Evolutionary conservation across 2,113 vertebrate genomes (phyloP).

Genomic region (Nasalis larvatus): DNA sequence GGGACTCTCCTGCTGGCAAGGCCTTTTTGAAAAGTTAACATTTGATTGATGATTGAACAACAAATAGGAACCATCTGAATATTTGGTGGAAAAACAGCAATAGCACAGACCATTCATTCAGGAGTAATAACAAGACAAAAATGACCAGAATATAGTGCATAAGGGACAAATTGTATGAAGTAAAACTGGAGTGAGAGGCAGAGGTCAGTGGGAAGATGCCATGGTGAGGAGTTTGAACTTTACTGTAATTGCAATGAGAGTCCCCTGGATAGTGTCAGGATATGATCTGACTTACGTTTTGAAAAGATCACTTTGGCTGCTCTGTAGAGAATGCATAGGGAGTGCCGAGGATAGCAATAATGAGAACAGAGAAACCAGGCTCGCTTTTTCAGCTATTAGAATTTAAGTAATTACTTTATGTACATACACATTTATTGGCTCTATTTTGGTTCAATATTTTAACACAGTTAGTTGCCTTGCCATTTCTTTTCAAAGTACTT

Average conservation of each 20-base stretch:
- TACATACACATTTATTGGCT: not conserved
- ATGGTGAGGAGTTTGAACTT: not conserved
- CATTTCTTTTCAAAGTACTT: slow-evolving; percentile 7
- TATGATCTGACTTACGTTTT: not conserved
- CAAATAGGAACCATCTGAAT: not conserved
- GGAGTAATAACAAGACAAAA: slow-evolving; percentile 4
- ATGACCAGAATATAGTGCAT: not conserved
- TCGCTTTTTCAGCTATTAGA: not conserved
- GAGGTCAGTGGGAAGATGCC: not conserved
- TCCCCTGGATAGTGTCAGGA: not conserved
- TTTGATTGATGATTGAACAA: not conserved
- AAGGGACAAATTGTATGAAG: not conserved
- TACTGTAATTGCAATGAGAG: not conserved
- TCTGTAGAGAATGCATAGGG: not conserved
- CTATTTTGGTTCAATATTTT: not conserved
- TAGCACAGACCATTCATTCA: not conserved
- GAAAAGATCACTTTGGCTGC: not conserved
- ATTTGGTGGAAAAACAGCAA: not conserved
- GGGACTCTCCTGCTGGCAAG: not conserved
- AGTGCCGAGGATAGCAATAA: not conserved
- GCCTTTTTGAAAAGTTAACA: not conserved
- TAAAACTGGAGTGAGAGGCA: not conserved
- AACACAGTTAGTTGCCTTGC: not conserved
- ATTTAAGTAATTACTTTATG: not conserved
- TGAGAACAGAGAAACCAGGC: not conserved